These are phyloP conservation scores for Meloidogyne chitwoodi DNA, from an alignment of 1,140 invertebrate species.

Conservation along the genomic window DNA sequence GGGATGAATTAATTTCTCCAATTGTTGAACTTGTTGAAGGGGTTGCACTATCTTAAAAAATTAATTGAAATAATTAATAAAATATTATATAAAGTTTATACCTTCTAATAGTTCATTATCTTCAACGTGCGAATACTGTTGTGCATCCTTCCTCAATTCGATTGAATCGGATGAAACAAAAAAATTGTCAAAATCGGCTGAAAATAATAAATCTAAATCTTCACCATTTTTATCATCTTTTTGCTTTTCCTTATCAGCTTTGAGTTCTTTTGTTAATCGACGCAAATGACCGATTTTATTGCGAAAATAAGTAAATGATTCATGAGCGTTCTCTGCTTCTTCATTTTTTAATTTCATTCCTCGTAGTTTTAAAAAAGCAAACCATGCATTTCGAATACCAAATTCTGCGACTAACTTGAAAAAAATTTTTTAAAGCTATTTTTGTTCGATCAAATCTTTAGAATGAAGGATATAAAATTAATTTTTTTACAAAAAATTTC, in stretches of 20 bases:
- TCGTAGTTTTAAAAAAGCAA: slow-evolving; percentile 34
- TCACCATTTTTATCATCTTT: slow-evolving; percentile 3
- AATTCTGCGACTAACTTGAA: slow-evolving; percentile 29
- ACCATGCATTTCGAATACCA: slow-evolving; percentile 37
- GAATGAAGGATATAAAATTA: too few species aligned
- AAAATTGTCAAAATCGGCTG: slow-evolving; percentile 14
- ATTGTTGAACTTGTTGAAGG: background rate
- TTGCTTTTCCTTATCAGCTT: background rate
- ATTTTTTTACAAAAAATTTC: too few species aligned
- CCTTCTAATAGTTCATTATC: background rate
- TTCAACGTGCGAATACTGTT: background rate
- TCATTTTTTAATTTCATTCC: slow-evolving; percentile 38
- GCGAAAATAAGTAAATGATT: slow-evolving; percentile 24
- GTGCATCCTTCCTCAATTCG: slow-evolving; percentile 10
- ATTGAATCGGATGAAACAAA: slow-evolving; percentile 9
- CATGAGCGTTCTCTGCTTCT: slow-evolving; percentile 20
- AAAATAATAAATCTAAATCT: background rate
- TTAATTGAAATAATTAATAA: background rate
- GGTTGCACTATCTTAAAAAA: background rate
- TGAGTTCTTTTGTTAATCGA: slow-evolving; percentile 3
- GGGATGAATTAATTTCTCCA: background rate
- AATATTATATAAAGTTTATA: background rate
- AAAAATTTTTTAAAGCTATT: too few species aligned
- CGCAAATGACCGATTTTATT: slow-evolving; percentile 29
- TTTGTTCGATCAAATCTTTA: background rate